phyloP scores from a whole-genome alignment of 64 coral and sea anemone species.

The Catalaphyllia jardinei region DNA sequence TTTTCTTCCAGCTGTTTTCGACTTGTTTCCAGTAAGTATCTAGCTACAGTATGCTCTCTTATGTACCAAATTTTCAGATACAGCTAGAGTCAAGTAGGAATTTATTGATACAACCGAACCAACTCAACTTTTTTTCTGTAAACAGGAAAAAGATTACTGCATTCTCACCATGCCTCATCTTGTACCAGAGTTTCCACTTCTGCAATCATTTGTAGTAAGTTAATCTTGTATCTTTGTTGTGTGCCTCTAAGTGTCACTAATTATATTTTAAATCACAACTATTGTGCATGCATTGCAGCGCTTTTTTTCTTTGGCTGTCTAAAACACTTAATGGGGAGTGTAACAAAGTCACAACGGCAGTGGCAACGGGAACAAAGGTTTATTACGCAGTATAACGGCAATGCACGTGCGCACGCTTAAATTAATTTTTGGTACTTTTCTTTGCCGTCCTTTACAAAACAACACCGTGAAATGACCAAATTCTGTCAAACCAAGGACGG shows the following conservation, averaged over 20 bases:
- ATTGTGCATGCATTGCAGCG: too few species aligned
- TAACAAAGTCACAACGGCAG: too few species aligned
- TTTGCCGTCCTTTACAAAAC: background rate
- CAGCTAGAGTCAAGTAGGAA: too few species aligned
- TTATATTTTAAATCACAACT: background rate
- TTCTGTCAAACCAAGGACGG: too few species aligned
- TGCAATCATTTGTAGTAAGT: slow-evolving; percentile 88
- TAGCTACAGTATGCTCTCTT: background rate
- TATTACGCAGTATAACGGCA: too few species aligned
- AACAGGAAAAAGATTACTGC: slow-evolving; percentile 94
- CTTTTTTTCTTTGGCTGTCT: too few species aligned
- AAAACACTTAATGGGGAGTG: too few species aligned
- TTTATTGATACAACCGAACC: too few species aligned
- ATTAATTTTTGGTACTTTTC: background rate
- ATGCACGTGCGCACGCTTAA: too few species aligned
- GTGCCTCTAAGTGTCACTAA: background rate
- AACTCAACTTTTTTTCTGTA: background rate
- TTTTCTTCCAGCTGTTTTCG: slow-evolving; percentile 89
- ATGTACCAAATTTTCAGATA: too few species aligned
- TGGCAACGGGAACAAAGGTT: too few species aligned
- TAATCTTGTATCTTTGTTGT: background rate
- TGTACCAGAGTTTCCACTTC: slow-evolving; percentile 91
- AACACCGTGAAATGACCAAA: too few species aligned
- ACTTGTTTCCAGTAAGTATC: slow-evolving; percentile 88
- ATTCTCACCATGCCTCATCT: slow-evolving; percentile 95